phyloP scores from a whole-genome alignment of 2,888 invertebrate genomes.

The Lamellibrachia columna region DNA sequence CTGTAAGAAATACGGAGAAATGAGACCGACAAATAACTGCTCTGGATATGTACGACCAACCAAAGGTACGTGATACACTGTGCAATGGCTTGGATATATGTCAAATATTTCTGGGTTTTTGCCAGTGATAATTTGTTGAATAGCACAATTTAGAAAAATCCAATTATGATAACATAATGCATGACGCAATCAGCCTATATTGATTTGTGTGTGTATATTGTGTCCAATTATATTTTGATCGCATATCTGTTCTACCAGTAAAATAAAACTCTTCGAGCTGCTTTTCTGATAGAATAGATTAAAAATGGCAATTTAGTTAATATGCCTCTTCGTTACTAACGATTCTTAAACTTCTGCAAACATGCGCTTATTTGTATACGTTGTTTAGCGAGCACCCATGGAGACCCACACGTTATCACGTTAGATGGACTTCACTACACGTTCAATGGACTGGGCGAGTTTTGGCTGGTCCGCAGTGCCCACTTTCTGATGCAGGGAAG shows the following conservation, averaged over 20 bases:
- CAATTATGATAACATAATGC: no score
- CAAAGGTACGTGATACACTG: not conserved
- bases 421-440: not conserved
- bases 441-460: not conserved
- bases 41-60: not conserved
- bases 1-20: not conserved
- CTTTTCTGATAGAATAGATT: no score
- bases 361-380: not conserved
- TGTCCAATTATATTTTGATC: not conserved
- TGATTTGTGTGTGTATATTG: no score
- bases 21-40: not conserved
- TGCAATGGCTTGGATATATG: not conserved
- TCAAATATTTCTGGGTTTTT: no score
- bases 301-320: no score
- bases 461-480: not conserved
- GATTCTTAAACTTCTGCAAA: not conserved
- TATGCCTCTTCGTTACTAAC: not conserved
- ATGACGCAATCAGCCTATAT: no score
- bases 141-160: no score
- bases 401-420: not conserved
- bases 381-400: not conserved
- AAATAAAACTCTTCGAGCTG: no score
- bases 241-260: not conserved
- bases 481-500: not conserved
- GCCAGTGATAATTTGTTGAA: no score